Evolutionary conservation across 1,140 invertebrate species (phyloP), one percentile per base, ranked within the genome.

Genomic region (Teleopsis dalmanni): DNA sequence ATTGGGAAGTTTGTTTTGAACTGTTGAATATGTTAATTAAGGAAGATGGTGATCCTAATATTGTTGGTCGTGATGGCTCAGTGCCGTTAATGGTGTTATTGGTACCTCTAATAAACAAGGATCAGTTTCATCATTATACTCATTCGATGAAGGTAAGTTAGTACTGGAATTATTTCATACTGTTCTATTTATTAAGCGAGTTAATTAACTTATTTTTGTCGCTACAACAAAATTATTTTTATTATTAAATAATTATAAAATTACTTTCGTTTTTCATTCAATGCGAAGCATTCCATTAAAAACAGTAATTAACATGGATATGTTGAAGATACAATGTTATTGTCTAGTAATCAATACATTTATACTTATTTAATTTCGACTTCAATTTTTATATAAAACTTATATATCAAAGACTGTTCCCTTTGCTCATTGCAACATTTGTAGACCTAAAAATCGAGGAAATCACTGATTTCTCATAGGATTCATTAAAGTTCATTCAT

Each of bases 1-100:
- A 85, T 59, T 85, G 83, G 83, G 83, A 85, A 59, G 83, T 85
- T 47, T 80, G 83, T 40, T 85, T 83, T 62, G 82, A 85, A 57
- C 62, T 85, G 34, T 68, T 85, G 19, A 80, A 81, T 50, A 85
- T 85, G 83, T 65, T 85, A 31, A 72, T 85, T 5, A 75, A 78
- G 54, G 78, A 84, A 62, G 81, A 81, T 53, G 82, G 75, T 44
- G 73, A 77, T 64, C 82, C 83, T 5, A 84, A 84, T 60, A 76
- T 83, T 57, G 82, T 83, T 10, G 83, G 82, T 1, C 60, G 83
- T 14, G 83, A 85, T 71, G 83, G 83, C 11, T 81, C 79, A 22
- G 81, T 83, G 19, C 82, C 83, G 7, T 75, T 85, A 27, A 85
- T 85, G 82, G 81, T 85, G 8, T 81, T 83, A 56, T 66, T 85